These are phyloP conservation scores for Ptilorrhoa leucosticta DNA, from an alignment of 2,113 vertebrate species.

Conservation along the genomic window DNA sequence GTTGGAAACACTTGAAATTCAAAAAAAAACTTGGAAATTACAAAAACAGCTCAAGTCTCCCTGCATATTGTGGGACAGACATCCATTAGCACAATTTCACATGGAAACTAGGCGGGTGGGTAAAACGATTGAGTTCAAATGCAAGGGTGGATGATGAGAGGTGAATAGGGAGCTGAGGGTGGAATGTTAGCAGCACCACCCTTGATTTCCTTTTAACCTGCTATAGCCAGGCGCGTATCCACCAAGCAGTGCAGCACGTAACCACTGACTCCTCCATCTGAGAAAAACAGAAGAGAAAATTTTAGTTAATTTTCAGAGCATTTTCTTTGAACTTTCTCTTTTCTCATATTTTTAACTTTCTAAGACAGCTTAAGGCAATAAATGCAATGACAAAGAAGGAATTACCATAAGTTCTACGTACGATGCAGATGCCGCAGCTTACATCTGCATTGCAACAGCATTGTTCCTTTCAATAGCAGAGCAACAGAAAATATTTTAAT, in stretches of 20 bases:
- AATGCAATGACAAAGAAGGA: not conserved
- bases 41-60: not conserved
- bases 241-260: not conserved
- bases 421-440: not conserved
- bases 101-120: not conserved
- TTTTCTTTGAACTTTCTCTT: not conserved
- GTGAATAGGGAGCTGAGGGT: not conserved
- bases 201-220: conserved; percentile 46
- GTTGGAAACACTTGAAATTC: not conserved
- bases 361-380: not conserved
- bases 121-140: not conserved
- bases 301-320: not conserved
- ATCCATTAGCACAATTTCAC: not conserved
- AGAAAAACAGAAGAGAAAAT: conserved; percentile 1
- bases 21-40: not conserved
- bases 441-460: not conserved
- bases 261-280: not conserved
- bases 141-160: conserved; percentile 20
- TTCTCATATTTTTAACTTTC: not conserved
- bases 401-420: not conserved
- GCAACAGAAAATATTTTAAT: not conserved
- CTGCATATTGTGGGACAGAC: accelerated
- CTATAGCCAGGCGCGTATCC: not conserved
- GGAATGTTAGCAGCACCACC: conserved; percentile 12
- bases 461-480: not conserved